Evolutionary conservation across 2,888 invertebrate genomes (phyloP).

Genomic region (Drosophila testacea): DNA sequence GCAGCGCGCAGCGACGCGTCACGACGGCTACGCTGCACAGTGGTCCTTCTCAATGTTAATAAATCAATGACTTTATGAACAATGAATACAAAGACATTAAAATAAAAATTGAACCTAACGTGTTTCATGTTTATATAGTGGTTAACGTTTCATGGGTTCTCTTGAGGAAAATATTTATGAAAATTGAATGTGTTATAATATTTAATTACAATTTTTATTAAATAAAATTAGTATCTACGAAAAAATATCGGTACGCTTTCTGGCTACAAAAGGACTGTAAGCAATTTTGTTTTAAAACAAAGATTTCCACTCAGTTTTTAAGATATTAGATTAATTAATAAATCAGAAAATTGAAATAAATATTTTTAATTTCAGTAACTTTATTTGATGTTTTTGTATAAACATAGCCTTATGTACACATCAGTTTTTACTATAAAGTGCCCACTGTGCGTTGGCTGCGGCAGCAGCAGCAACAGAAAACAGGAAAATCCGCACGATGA

Average conservation of each 20-base stretch:
- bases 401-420: not conserved
- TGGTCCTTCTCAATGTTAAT: slow-evolving; percentile 7
- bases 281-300: not conserved
- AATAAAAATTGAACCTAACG: too few relatives aligned
- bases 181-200: too few relatives aligned
- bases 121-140: not conserved
- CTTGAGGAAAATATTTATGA: not conserved
- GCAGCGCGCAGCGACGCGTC: slow-evolving; percentile 44
- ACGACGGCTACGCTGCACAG: slow-evolving; percentile 46
- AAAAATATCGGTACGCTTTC: not conserved
- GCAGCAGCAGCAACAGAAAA: slow-evolving; percentile 54
- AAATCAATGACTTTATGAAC: too few relatives aligned
- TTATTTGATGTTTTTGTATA: not conserved
- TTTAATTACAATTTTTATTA: too few relatives aligned
- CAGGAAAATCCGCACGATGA: slow-evolving; percentile 80
- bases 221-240: not conserved
- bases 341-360: not conserved
- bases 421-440: not conserved
- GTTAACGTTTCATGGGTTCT: not conserved
- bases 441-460: slow-evolving; percentile 45
- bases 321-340: too few relatives aligned
- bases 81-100: too few relatives aligned
- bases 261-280: not conserved
- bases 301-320: too few relatives aligned
- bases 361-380: not conserved